Base-by-base conservation (phyloP, 53 echinoderm and acorn worm genomes). In the Crossaster papposus region DNA sequence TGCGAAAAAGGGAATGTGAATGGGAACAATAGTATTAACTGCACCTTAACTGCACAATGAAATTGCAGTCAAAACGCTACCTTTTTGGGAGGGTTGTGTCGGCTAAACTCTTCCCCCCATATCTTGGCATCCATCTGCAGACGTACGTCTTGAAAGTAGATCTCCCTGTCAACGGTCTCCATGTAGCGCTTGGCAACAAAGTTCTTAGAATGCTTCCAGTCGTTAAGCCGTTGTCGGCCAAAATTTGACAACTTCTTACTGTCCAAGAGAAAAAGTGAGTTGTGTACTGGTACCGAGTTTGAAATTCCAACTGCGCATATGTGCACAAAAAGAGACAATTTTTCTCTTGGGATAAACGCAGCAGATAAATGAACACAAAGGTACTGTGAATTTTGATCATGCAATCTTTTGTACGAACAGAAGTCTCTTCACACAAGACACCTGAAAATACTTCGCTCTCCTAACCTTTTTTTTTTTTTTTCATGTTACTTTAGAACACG, bases 71-170 rank as follows among this genome's bases (percentile, higher is more conserved):
- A 58, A 58, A 58, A 58, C 58, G 12, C 68, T 28, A 97, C 97
- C 94, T 95, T 95, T 36, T 97, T 97, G 14, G 97, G 97, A 63
- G 97, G 97, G 86, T 97, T 95, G 86, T 97, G 97, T 35, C 97
- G 83, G 64, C 90, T 97, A 90, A 91, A 97, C 81, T 97, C 97
- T 89, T 97, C 97, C 36, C 95, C 97, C 97, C 97, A 97, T 58
- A 97, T 91, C 90, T 97, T 97, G 26, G 97, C 97, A 54, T 97
- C 97, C 95, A 95, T 95, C 79, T 97, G 97, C 64, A 97, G 90
- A 22, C 92, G 90, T n/a, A 97, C 97, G 72, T 97, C 97, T 63
- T 97, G 91, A 74, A 97, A 97, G 70, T 97, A 97, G 35, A 97
- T 91, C 54, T 97, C 94, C 71, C 97, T 54, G 6, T 95, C 95